phyloP scores from a whole-genome alignment of 2,797 vertebrate species.

The Salmo trutta region DNA sequence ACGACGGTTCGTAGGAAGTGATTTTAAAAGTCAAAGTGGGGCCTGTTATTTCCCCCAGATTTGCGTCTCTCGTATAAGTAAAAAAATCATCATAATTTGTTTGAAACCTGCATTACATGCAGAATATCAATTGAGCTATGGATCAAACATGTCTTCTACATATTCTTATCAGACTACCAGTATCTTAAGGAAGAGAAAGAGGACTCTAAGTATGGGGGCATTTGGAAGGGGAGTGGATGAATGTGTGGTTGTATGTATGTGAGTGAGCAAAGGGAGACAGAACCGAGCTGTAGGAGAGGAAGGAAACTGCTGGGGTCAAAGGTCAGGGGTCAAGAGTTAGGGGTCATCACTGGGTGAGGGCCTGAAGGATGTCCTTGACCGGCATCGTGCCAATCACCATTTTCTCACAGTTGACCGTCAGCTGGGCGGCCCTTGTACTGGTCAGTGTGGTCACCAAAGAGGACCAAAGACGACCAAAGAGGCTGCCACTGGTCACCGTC shows the following conservation, averaged over 20 bases:
- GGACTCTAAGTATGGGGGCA: not conserved
- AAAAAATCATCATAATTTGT: not conserved
- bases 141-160: not conserved
- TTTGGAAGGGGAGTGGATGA: not conserved
- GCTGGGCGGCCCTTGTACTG: no score
- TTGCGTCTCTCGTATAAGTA: not conserved
- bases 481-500: no score
- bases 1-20: not conserved
- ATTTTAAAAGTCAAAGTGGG: not conserved
- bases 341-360: constrained; percentile 83
- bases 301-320: constrained; percentile 16
- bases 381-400: constrained; percentile 98
- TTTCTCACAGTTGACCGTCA: constrained; percentile 96
- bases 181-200: no score
- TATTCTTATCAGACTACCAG: not conserved
- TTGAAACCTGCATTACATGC: not conserved
- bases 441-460: no score
- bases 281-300: not conserved
- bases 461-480: no score
- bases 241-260: not conserved
- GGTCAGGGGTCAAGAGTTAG: constrained; percentile 4
- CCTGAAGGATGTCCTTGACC: constrained; percentile 90
- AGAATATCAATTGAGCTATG: not conserved
- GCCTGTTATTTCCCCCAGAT: not conserved
- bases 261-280: not conserved